A percentile compares a stretch with the other conserved stretches of the same genome.
Evolutionary conservation across 2,888 invertebrate species (phyloP).

Genomic region (Drosophila gaucha): DNA sequence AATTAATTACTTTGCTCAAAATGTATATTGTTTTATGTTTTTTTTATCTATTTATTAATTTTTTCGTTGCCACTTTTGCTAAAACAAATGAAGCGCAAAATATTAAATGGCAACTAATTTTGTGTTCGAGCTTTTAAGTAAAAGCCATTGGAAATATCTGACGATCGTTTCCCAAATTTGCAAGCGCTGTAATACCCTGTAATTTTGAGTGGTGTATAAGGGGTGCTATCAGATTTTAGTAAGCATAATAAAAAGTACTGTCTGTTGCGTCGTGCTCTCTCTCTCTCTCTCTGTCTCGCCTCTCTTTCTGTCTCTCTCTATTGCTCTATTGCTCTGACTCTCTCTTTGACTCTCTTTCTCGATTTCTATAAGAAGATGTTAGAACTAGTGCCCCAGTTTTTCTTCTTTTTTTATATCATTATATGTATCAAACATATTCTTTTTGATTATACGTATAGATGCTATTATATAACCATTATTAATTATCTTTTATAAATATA

Average conservation of each 20-base stretch:
- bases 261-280: background rate
- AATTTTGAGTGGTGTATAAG: background rate
- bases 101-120: conserved; percentile 50
- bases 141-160: conserved; percentile 58
- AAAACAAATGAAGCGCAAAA: conserved; percentile 50
- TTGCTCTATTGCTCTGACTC: background rate
- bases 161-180: conserved; percentile 6
- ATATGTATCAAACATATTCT: no score
- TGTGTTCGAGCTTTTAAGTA: conserved; percentile 45
- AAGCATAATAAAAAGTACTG: background rate
- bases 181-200: conserved; percentile 39
- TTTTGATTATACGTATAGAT: no score
- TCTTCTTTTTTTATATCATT: no score
- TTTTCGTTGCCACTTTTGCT: conserved; percentile 23
- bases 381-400: no score
- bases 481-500: no score
- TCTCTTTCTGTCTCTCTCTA: background rate
- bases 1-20: conserved; percentile 58
- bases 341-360: background rate
- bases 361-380: no score
- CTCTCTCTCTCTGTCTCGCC: background rate
- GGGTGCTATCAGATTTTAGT: background rate
- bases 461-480: no score
- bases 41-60: conserved; percentile 5
- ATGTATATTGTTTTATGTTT: conserved; percentile 15